phyloP scores from a whole-genome alignment of 2,113 vertebrate species.

The Beaufortia kweichowensis region DNA sequence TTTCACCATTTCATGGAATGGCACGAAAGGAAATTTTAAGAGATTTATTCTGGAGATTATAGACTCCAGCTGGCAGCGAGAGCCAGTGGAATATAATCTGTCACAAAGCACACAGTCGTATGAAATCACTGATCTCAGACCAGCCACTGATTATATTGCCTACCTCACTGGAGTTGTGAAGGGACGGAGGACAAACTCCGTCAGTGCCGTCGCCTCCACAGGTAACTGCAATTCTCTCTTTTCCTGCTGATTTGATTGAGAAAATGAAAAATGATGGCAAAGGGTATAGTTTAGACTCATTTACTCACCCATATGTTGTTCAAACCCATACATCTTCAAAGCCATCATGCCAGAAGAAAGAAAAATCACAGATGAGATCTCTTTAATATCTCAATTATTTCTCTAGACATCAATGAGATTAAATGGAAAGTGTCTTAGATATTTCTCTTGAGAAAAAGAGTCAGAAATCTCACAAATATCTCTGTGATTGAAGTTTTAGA shows the following conservation, averaged over 20 bases:
- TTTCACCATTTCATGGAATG: constrained; percentile 90
- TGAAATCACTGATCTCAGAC: constrained; percentile 83
- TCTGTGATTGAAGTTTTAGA: too few species aligned
- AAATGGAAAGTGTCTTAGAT: too few species aligned
- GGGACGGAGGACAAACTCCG: constrained; percentile 77
- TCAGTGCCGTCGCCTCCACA: constrained; percentile 87
- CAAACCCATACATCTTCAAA: too few species aligned
- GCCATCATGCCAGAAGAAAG: too few species aligned
- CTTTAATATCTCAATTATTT: too few species aligned
- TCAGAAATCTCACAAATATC: too few species aligned
- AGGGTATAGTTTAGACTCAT: too few species aligned
- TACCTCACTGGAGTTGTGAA: constrained; percentile 86
- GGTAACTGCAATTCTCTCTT: constrained; percentile 73
- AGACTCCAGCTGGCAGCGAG: constrained; percentile 92
- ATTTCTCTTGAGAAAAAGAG: too few species aligned
- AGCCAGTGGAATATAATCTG: constrained; percentile 82
- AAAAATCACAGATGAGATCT: too few species aligned
- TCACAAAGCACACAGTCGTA: constrained; percentile 76
- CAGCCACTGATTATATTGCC: constrained; percentile 89
- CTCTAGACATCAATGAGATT: too few species aligned
- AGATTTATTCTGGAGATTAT: constrained; percentile 91
- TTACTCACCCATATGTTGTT: too few species aligned
- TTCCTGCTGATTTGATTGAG: background rate
- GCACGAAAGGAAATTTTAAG: constrained; percentile 77
- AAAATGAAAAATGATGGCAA: background rate